Base-by-base conservation (phyloP, 2,797 vertebrate genomes). In the Monodelphis domestica region DNA sequence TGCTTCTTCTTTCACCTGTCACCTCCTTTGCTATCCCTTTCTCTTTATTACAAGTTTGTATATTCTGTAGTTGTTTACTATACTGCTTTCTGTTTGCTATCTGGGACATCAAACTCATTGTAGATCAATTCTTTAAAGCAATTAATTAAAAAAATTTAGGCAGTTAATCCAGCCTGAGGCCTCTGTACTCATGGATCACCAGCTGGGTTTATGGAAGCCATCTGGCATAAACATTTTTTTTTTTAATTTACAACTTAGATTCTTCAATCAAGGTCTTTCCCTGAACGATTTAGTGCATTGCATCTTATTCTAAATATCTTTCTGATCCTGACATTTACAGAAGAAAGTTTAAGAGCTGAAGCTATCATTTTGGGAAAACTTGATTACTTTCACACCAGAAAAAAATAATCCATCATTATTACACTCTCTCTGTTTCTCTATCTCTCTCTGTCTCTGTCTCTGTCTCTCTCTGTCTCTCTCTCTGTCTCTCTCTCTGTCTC, bases 161-260 rank as follows among this genome's bases (percentile, higher is more conserved):
- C 88, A 97, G n/a, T 94, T 95, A 91, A 96, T 90, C 53, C n/a
- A 95, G 56, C 90, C 70, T 91, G 89, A 89, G 96, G 94, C 94
- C 55, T 96, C 93, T 90, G 91, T 88, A 95, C 91, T 96, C 95
- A 97, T 95, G 94, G 97, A 97, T 97, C 95, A 96, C 95, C 96
- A 97, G 96, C 96, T 97, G 97, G 89, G 93, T 96, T 97, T 97
- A 95, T 91, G 92, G 94, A 97, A 93, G 88, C 96, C 96, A 97
- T 97, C 96, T 98, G 98, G 96, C 63, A 89, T 88, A 94, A 88
- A 88, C 4, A n/a, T n/a, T 94, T 59, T 30, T 90, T 87, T 53
- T 92, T 95, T 91, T 56, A 96, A 87, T 91, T 94, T 96, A 56
- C 90, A 96, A 63, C 14, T 90, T 93, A 90, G 52, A 91, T 96